Conservation (phyloP, 2,797 vertebrate species). For the Poecilia picta region DNA sequence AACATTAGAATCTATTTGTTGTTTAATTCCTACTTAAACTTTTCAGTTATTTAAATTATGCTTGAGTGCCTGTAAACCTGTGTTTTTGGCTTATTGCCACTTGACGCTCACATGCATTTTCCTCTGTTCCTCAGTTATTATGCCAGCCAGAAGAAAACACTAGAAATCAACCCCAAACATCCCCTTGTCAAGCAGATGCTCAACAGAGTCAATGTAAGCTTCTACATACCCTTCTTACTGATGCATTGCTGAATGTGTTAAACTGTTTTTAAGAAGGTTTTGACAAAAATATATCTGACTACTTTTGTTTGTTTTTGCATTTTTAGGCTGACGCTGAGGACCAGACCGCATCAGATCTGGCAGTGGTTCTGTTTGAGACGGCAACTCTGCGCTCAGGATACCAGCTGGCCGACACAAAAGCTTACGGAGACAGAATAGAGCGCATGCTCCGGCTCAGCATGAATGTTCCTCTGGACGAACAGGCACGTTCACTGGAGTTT, state of each 20-base stretch:
- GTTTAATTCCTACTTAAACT: background rate
- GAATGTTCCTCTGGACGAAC: conserved; percentile 88
- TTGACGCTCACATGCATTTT: background rate
- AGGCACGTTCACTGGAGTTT: conserved; percentile 53
- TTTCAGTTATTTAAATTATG: background rate
- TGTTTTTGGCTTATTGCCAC: background rate
- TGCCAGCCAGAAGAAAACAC: conserved; percentile 97
- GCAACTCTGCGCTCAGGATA: conserved; percentile 96
- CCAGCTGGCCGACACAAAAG: conserved; percentile 93
- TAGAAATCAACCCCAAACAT: conserved; percentile 98
- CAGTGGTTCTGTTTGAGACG: conserved; percentile 94
- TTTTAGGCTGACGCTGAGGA: conserved; percentile 89
- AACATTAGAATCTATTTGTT: background rate
- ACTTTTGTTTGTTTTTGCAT: background rate
- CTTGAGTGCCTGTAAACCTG: background rate
- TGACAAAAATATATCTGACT: background rate
- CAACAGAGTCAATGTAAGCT: conserved; percentile 86
- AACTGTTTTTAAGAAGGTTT: too few relatives aligned
- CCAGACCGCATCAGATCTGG: conserved; percentile 92
- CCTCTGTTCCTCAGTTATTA: conserved; percentile 86
- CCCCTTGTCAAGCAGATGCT: conserved; percentile 97
- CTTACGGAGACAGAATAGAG: conserved; percentile 95
- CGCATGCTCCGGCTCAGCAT: conserved; percentile 97
- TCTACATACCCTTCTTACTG: background rate
- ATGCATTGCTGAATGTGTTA: background rate